Evolutionary conservation across 2,888 invertebrate species (phyloP), one percentile per base, ranked within the genome.

Genomic region (Euclidia mi): DNA sequence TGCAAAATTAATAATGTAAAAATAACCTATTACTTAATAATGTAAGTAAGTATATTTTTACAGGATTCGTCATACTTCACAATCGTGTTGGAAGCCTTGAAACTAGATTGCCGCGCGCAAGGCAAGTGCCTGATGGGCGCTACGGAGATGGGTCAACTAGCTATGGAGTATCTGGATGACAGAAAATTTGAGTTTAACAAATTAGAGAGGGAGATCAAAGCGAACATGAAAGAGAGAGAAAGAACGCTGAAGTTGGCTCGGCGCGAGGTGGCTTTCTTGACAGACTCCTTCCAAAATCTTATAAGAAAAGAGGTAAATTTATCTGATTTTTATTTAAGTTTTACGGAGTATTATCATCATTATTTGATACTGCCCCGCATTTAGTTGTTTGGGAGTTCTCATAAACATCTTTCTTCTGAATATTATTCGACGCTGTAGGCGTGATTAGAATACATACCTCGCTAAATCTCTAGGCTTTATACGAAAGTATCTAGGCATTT

Each of bases 41-140:
- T 14, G 4, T 14, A 49, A n/a, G 7, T 15, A 12, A 14, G 3
- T 20, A 14, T 20, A 1, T 37, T 41, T 57, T 66, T 46, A 2
- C 72, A 96, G 96, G 96, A 97, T 76, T 94, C 96, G 0, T 91
- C 95, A 4, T 96, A 96, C 75, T 96, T 96, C 70, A 96, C 96
- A 41, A 95, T 95, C 0, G 95, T 96, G 2, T 79, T 96, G 48
- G 93, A 94, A 31, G 95, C 95, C 0, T 82, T 96, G 41, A 94
- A 95, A 70, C 76, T 93, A 18, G 96, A 97, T 77, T 95, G 95
- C 56, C 85, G 93, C 34, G 92, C 92, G 7, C 96, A 96, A 84
- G 95, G 95, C 37, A 95, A 95, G 72, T 95, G 96, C 59, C 91
- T 96, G 70, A 93, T 96, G 82, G 95, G 95, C 15, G 95, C 96